These are phyloP conservation scores for Drosophila serrata DNA, from an alignment of 1,140 invertebrate species.

Conservation along the genomic window DNA sequence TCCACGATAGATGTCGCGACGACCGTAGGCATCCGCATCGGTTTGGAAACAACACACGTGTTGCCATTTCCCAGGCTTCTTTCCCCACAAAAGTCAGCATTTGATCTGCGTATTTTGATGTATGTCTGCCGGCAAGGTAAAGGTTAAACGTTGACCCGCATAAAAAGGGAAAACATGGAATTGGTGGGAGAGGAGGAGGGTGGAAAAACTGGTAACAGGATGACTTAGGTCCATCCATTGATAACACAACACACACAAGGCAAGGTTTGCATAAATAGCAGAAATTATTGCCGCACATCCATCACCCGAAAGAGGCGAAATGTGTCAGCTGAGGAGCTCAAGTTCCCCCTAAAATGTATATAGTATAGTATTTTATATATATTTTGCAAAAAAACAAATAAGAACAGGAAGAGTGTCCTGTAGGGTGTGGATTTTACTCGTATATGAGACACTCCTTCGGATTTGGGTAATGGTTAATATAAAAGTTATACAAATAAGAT, in stretches of 20 bases:
- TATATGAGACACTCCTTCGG: not conserved
- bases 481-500: not conserved
- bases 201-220: not conserved
- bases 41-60: constrained; percentile 54
- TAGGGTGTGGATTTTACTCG: not conserved
- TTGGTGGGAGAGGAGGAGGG: not conserved
- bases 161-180: constrained; percentile 22
- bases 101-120: constrained; percentile 62
- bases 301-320: constrained; percentile 55
- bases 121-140: constrained; percentile 61
- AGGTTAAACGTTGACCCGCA: constrained; percentile 66
- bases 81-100: constrained; percentile 46
- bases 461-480: not conserved
- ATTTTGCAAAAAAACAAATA: constrained; percentile 27
- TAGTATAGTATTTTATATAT: constrained; percentile 2
- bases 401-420: constrained; percentile 1
- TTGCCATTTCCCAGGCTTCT: constrained; percentile 43
- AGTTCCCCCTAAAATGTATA: not conserved
- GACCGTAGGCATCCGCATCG: constrained; percentile 28
- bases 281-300: constrained; percentile 61
- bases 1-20: constrained; percentile 48
- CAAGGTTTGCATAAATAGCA: constrained; percentile 60
- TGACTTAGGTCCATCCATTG: constrained; percentile 34
- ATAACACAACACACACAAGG: constrained; percentile 52
- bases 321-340: constrained; percentile 45